Evolutionary conservation across 2,888 invertebrate genomes (phyloP).

Genomic region (Linnaemya vulpina): DNA sequence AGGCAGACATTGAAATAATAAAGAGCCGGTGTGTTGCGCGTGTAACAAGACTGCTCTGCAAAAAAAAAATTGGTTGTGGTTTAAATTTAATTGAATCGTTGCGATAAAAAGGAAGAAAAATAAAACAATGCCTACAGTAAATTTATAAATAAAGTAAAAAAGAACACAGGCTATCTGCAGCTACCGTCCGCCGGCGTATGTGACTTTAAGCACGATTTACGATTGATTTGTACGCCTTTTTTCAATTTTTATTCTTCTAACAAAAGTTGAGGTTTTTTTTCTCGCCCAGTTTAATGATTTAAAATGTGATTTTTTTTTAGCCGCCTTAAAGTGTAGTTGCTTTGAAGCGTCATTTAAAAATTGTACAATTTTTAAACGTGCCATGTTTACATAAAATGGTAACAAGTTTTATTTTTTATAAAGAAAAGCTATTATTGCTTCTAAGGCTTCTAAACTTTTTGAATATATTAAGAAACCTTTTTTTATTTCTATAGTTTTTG

Average conservation of each 20-base stretch:
- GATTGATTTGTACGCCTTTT: slow-evolving; percentile 42
- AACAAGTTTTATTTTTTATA: neutral
- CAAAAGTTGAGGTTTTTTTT: slow-evolving; percentile 42
- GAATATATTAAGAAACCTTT: neutral
- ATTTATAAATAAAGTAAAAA: neutral
- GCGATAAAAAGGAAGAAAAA: neutral
- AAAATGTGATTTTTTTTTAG: slow-evolving; percentile 28
- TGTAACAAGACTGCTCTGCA: neutral
- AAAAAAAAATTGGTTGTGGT: neutral
- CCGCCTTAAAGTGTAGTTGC: slow-evolving; percentile 24
- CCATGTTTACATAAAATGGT: slow-evolving; percentile 47
- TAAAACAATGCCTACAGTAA: neutral
- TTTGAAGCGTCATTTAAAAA: slow-evolving; percentile 56
- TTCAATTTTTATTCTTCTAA: slow-evolving; percentile 43
- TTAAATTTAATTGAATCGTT: neutral
- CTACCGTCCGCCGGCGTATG: slow-evolving; percentile 47
- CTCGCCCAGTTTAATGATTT: slow-evolving; percentile 14
- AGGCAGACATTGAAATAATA: neutral
- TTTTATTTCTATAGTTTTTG: slow-evolving; percentile 15
- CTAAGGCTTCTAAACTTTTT: slow-evolving; percentile 2
- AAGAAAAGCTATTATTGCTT: slow-evolving; percentile 26
- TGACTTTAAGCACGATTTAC: slow-evolving; percentile 68
- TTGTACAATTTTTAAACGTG: slow-evolving; percentile 51
- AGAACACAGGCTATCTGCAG: neutral
- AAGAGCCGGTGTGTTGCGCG: neutral